Base-by-base conservation (phyloP, 2,113 vertebrate genomes). In the Vicugna pacos region DNA sequence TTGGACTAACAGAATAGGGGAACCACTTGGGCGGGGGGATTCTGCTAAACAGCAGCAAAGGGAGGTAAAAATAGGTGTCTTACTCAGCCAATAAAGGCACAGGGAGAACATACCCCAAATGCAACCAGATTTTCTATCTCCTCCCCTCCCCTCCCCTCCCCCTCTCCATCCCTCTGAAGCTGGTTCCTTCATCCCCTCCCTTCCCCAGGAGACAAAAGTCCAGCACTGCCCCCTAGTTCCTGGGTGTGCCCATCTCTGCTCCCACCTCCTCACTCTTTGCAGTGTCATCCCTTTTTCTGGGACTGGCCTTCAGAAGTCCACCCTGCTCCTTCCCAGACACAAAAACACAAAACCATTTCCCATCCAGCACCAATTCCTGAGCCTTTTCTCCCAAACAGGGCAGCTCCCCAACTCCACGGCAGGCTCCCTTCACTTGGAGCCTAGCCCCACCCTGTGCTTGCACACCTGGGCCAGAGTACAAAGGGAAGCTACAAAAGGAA, bases 11-110 rank as follows among this genome's bases (percentile, higher is more conserved):
- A 83, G 52, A 64, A 28, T 12, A 50, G 52, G 52, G 16, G 46
- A n/a, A 50, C 42, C 52, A 26, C 3, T 20, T 17, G 22, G 64
- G 38, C 62, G 17, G 42, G 6, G 17, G 48, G 30, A 7, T 13
- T 22, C 67, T n/a, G 8, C 26, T 17, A 5, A 82, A 24, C n/a
- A 11, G 62, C 1, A 14, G 56, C 16, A 86, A 17, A 54, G n/a
- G 24, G 20, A 24, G 64, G n/a, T 2, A 17, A 64, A 48, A 28
- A 0, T 2, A 15, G 0, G 1, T 0, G 11, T n/a, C 81, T 64
- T 3, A 8, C 10, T 58, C 12, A 10, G 30, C 38, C 15, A 11
- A 32, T 26, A 69, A 88, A 73, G 17, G 14, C 48, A 67, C n/a
- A 60, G 35, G 30, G 48, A 28, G 10, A 15, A 19, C 30, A 15